A percentile compares a stretch with the other conserved stretches of the same genome.
Conservation (phyloP, 1,140 invertebrate genomes). For the Pissodes strobi region DNA sequence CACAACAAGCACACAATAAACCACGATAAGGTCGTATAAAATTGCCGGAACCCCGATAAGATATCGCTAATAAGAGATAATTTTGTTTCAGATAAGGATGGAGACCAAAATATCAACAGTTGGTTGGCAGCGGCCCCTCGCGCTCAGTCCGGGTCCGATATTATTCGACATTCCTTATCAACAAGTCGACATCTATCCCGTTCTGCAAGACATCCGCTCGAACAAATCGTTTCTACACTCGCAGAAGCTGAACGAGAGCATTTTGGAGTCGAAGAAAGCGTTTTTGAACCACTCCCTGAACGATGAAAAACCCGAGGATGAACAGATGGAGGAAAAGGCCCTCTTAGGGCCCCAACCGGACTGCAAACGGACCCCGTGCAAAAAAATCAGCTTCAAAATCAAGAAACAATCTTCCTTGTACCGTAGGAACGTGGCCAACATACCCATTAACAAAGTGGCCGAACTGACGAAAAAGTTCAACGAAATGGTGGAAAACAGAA, state of each 20-base stretch:
- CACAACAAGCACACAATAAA: background rate
- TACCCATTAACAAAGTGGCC: conserved; percentile 60
- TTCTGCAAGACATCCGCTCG: conserved; percentile 12
- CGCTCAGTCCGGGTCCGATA: conserved; percentile 25
- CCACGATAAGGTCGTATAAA: too few species aligned
- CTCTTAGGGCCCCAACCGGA: conserved; percentile 6
- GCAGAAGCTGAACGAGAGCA: conserved; percentile 31
- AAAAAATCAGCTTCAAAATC: conserved; percentile 52
- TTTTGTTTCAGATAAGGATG: conserved; percentile 37
- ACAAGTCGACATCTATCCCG: conserved; percentile 10
- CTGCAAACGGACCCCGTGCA: conserved; percentile 24
- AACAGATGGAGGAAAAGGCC: conserved; percentile 26
- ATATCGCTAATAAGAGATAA: conserved; percentile 11
- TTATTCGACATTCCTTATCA: conserved; percentile 24
- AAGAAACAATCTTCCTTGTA: conserved; percentile 45
- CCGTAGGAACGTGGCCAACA: conserved; percentile 47
- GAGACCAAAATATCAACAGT: conserved; percentile 39
- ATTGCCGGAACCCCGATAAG: background rate
- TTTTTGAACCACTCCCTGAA: conserved; percentile 37
- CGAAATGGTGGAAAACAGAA: conserved; percentile 54
- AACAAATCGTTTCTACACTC: conserved; percentile 42
- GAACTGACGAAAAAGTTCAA: conserved; percentile 63
- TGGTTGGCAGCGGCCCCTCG: conserved; percentile 34
- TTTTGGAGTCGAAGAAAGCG: conserved; percentile 39
- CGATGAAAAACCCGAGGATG: conserved; percentile 33